Evolutionary conservation across 2,797 vertebrate species (phyloP), one percentile per base, ranked within the genome.

Genomic region (Xenopus petersii): DNA sequence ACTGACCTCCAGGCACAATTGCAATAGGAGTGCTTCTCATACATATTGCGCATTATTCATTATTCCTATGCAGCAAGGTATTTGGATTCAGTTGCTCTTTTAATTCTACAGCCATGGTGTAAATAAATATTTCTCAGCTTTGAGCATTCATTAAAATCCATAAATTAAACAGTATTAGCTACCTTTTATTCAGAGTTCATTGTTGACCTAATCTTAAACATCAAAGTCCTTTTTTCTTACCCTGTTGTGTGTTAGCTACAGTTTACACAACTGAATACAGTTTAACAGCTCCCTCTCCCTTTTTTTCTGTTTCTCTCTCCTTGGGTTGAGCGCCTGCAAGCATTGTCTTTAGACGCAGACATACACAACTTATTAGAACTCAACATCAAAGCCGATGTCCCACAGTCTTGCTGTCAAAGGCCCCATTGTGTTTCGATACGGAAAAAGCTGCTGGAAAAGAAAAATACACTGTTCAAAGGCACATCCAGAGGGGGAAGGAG

Each of bases 261-360:
- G 56, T 70, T 80, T 70, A n/a, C 59, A 64, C 66, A 54, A 71
- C 61, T 70, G 83, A 82, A 75, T 74, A 60, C 60, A 33, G 16
- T 76, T 85, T 78, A 83, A 83, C 74, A 55, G 66, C 55, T 59
- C 67, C 33, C 67, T 24, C 54, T 55, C 33, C 46, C 47, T 61
- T 42, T 71, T 46, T 63, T 73, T 65, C 42, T 55, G 61, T 36
- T 5, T 60, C 36, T 69, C 64, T 70, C 70, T 69, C 66, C 65
- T 69, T 73, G 58, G 70, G 64, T 73, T 56, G 75, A 87, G 84
- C 88, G 83, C 86, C 85, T 81, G 82, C 83, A 85, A 92, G 91
- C 91, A 92, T 90, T 92, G 92, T 92, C 92, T 88, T 84, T 87
- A 91, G 92, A 93, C 87, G 86, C 91, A 94, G 94, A 93, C 89